Base-by-base conservation (phyloP, 2,113 vertebrate species). In the Promerops cafer region DNA sequence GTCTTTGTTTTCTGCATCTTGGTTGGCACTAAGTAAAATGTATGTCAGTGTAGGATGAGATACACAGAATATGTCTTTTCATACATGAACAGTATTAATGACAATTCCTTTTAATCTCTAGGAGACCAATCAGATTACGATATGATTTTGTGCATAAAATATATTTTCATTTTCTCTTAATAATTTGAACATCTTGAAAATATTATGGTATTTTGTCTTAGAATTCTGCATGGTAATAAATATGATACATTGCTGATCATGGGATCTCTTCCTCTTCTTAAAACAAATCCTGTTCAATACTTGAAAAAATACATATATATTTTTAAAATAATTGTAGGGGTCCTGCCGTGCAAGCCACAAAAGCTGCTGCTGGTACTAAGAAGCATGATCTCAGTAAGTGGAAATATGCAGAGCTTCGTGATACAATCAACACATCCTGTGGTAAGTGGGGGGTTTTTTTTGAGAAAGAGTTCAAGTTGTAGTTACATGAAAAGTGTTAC, bases 371-470 rank as follows among this genome's bases (percentile, higher is more conserved):
- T 71, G 98, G 98, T 28, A 88, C 98, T 90, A 99, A 99, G 98
- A 99, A 99, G 91, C 98, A 99, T 57, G 99, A 99, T 92, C 98
- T 99, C 68, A 99, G 99, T 98, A 99, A 99, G 94, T 99, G 99
- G 99, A 99, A 99, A 94, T 99, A 99, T 2, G 99, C 99, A 12
- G 99, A 99, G 80, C 98, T 99, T 50, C 98, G 99, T 0, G 99
- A 99, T 75, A 98, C 98, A 96, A 99, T 99, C 98, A 99, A 99
- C 60, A 99, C 99, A 10, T 99, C 99, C 13, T 99, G 99, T 81
- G 99, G 99, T 99, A 97, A 96, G 97, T 40, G 15, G n/a, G n/a
- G n/a, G n/a, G 0, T 0, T 10, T 35, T 52, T 27, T 31, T 56
- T 59, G 24, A 87, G 61, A 61, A 44, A n/a, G 44, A 65, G n/a